A percentile compares a stretch with the other conserved stretches of the same genome.
phyloP scores from a whole-genome alignment of 2,888 invertebrate genomes.

The Metalampra italica region DNA sequence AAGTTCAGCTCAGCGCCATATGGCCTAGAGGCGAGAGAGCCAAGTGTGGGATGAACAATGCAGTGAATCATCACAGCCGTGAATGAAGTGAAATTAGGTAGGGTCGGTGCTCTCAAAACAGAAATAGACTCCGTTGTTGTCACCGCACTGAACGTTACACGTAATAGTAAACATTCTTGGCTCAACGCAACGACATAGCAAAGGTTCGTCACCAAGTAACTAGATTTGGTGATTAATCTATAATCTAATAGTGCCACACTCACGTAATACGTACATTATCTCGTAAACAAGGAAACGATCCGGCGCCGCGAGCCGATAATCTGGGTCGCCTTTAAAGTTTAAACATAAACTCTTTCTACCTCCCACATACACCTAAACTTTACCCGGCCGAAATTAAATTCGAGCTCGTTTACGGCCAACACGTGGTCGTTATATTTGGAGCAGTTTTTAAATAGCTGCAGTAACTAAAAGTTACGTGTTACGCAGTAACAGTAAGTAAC shows the following conservation, averaged over 20 bases:
- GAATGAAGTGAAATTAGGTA: constrained; percentile 48
- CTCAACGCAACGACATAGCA: neutral
- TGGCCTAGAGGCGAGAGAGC: constrained; percentile 31
- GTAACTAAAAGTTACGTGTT: neutral
- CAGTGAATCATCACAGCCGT: constrained; percentile 58
- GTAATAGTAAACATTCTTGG: constrained; percentile 8
- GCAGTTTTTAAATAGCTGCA: constrained; percentile 14
- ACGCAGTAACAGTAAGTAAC: neutral
- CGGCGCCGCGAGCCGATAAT: constrained; percentile 35
- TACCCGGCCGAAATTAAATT: constrained; percentile 30
- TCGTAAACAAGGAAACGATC: constrained; percentile 44
- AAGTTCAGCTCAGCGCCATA: constrained; percentile 31
- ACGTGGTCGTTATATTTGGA: constrained; percentile 26
- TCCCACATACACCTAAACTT: constrained; percentile 37
- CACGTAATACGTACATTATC: neutral
- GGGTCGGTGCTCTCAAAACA: constrained; percentile 57
- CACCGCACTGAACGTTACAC: constrained; percentile 20
- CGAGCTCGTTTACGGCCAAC: constrained; percentile 26
- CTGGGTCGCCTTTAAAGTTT: constrained; percentile 56
- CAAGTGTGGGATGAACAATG: constrained; percentile 54
- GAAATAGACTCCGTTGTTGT: constrained; percentile 56
- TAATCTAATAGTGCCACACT: neutral
- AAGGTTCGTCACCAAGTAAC: too few relatives aligned
- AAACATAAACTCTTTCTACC: constrained; percentile 52
- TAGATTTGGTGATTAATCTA: too few relatives aligned